A percentile compares a stretch with the other conserved stretches of the same genome.
phyloP scores from a whole-genome alignment of 2,888 invertebrate species.

The Dexiosoma caninum region DNA sequence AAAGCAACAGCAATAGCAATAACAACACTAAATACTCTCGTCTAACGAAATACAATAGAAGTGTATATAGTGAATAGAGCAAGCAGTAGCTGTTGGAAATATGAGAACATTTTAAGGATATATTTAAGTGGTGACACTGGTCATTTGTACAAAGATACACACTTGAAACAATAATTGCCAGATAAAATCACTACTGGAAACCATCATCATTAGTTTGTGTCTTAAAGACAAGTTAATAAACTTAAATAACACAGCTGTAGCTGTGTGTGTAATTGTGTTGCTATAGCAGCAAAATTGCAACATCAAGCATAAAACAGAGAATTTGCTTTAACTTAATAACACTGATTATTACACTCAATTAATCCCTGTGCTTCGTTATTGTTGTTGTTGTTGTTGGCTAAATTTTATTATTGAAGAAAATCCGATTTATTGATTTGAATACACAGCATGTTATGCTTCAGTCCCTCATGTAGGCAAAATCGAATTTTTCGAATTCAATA shows the following conservation, averaged over 20 bases:
- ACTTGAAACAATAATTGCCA: neutral
- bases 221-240: constrained; percentile 43
- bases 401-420: neutral
- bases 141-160: constrained; percentile 39
- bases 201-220: constrained; percentile 59
- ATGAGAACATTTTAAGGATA: constrained; percentile 45
- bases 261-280: too few species aligned
- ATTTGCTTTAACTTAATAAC: constrained; percentile 24
- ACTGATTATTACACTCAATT: constrained; percentile 21
- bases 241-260: constrained; percentile 45
- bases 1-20: neutral
- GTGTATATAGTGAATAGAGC: neutral
- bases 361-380: neutral
- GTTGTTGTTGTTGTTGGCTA: constrained; percentile 14
- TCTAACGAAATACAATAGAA: neutral
- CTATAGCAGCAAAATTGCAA: neutral
- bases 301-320: neutral
- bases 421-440: neutral
- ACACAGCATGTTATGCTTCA: too few species aligned
- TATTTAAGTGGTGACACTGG: constrained; percentile 60
- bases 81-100: constrained; percentile 20
- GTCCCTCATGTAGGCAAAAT: too few species aligned
- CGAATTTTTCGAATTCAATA: too few species aligned
- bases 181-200: constrained; percentile 45
- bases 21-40: neutral